Conservation (phyloP, 1,140 invertebrate genomes). For the Prorops nasuta region DNA sequence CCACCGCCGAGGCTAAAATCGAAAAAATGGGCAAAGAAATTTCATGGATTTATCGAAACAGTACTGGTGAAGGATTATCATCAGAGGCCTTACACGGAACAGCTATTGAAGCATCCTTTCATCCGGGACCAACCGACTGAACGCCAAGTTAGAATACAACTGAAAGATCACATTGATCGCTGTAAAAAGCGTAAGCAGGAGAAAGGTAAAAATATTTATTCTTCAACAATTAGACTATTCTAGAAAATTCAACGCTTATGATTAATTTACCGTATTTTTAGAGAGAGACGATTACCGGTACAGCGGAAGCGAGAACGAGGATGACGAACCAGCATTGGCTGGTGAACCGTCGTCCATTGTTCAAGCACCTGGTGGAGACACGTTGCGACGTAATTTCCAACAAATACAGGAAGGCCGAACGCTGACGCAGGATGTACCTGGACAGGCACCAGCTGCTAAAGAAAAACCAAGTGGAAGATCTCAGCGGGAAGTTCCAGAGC, state of each 20-base stretch:
- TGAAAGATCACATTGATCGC: slow-evolving; percentile 99
- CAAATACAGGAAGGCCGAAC: slow-evolving; percentile 90
- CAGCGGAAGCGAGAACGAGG: slow-evolving; percentile 85
- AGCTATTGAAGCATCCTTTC: slow-evolving; percentile 95
- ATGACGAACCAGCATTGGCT: slow-evolving; percentile 79
- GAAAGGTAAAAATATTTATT: slow-evolving; percentile 57
- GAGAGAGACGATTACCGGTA: slow-evolving; percentile 81
- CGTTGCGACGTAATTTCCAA: slow-evolving; percentile 92
- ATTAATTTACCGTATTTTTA: too few relatives aligned
- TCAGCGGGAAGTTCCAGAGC: slow-evolving; percentile 66
- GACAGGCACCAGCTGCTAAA: slow-evolving; percentile 59
- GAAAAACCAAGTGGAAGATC: slow-evolving; percentile 49
- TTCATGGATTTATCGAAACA: slow-evolving; percentile 87
- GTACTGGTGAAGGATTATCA: slow-evolving; percentile 97
- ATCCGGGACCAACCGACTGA: slow-evolving; percentile 98
- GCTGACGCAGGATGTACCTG: slow-evolving; percentile 59
- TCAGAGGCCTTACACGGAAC: slow-evolving; percentile 96
- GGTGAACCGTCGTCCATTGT: slow-evolving; percentile 89
- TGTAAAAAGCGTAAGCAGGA: slow-evolving; percentile 93
- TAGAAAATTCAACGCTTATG: too few relatives aligned
- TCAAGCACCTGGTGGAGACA: slow-evolving; percentile 86
- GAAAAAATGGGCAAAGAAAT: slow-evolving; percentile 98
- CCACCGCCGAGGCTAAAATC: slow-evolving; percentile 94
- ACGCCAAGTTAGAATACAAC: slow-evolving; percentile 94
- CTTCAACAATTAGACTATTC: neutral